Base-by-base conservation (phyloP, 2,888 invertebrate species). In the Drosophila gaucha region DNA sequence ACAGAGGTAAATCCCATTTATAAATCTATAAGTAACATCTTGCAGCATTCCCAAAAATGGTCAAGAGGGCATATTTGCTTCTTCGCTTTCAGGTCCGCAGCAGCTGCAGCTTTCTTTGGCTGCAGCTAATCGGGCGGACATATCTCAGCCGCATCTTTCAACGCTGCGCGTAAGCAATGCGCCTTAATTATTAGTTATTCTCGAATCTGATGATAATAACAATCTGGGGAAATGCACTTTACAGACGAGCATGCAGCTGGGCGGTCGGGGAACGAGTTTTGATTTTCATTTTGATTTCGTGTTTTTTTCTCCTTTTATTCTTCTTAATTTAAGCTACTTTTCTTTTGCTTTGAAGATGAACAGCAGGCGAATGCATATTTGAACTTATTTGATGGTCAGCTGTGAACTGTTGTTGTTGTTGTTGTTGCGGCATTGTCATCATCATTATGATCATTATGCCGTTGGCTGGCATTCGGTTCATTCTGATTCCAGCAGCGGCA, bases 161-260 rank as follows among this genome's bases (percentile, higher is more conserved):
- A 47, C 51, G 73, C 58, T 57, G 39, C 36, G 54, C 31, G 54
- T 52, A 74, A 78, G 80, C 84, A 80, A 80, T 80, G 80, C 62
- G 64, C 73, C 84, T 80, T 80, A 80, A 80, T 80, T 80, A 80
- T 78, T 80, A 84, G 72, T 80, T 84, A 78, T 84, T 52, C 60
- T 49, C 60, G 62, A 67, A 67, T 63, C 82, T 78, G 73, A 72
- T 78, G 68, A 78, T 78, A 75, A 78, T 78, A 75, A 78, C 69
- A 78, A 72, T 72, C 72, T 54, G 8, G 33, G 49, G 49, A 68
- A 75, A 75, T 77, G 67, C 72, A 78, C 54, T 65, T 67, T 77
- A 51, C 60, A 30, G 55, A 33, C 38, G 52, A 63, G 62, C 59
- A 50, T 36, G 47, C 67, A 54, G 44, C 50, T 22, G 49, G 54